These are phyloP conservation scores for Trichacis sp. DNA, from an alignment of 2,888 invertebrate species.

Conservation along the genomic window DNA sequence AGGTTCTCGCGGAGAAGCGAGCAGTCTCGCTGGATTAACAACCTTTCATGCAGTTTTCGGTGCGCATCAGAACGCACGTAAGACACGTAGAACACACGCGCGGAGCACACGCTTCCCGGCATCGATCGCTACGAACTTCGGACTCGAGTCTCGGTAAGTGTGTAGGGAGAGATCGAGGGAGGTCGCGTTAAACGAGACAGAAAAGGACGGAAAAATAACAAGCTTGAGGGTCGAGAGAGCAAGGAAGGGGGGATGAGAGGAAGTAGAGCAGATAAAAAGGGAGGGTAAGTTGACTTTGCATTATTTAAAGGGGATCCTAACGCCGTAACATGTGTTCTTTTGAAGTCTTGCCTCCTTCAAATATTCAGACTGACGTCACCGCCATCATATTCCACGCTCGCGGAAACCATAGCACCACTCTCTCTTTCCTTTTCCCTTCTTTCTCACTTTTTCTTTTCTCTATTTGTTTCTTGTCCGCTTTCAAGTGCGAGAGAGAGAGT, in stretches of 20 bases:
- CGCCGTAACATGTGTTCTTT: constrained; percentile 68
- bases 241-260: constrained; percentile 29
- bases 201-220: constrained; percentile 16
- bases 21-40: no score
- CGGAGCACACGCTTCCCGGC: constrained; percentile 44
- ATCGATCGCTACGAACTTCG: constrained; percentile 53
- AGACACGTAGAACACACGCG: constrained; percentile 18
- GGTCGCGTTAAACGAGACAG: constrained; percentile 14
- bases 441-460: constrained; percentile 19
- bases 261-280: constrained; percentile 29
- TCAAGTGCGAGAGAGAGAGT: constrained; percentile 21
- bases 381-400: constrained; percentile 63
- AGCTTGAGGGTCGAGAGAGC: constrained; percentile 6
- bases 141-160: constrained; percentile 13
- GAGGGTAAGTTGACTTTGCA: constrained; percentile 67
- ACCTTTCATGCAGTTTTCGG: no score
- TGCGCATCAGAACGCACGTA: not conserved
- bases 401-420: constrained; percentile 49
- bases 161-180: constrained; percentile 34
- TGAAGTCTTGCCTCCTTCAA: constrained; percentile 67
- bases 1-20: no score
- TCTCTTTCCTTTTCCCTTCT: constrained; percentile 16
- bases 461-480: constrained; percentile 14
- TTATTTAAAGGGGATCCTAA: constrained; percentile 68
- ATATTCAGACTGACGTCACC: constrained; percentile 68